Base-by-base conservation (phyloP, 30 jellyfish, hydroid and myxozoan genomes). In the Aurelia aurita region DNA sequence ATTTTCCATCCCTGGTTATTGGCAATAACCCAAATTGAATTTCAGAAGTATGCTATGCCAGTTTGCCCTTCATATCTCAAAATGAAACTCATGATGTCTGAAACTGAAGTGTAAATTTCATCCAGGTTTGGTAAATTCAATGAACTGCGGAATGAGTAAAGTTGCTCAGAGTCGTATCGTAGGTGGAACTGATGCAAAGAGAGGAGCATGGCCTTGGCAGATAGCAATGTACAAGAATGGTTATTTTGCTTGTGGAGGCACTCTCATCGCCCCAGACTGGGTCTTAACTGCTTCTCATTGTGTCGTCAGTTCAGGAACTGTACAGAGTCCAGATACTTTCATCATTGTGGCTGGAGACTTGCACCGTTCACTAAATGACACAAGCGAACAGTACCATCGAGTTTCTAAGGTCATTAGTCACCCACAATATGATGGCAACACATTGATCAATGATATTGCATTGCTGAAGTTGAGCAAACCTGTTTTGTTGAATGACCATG, bases 191-290 rank as follows among this genome's bases (percentile, higher is more conserved):
- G n/a, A 65, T 32, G 77, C 77, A 65, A 27, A 18, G 12, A 32
- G 16, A 25, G 77, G 77, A 15, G 77, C 77, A 7, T 65, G 77
- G 77, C 77, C 77, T 10, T 65, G 77, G 77, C 77, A 65, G 59
- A 18, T 32, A 7, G 49, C 25, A 18, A 25, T 69, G 34, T 69
- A 28, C 20, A 9, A 25, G 3, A 20, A 31, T 32, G 15, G 26
- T 23, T 9, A 44, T 15, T 34, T 46, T 46, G 8, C 63, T 3
- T 69, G 82, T 21, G 82, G 82, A 28, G 82, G 82, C 7, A 16
- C 82, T 13, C 82, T 69, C 66, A 69, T 69, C 5, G 82, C 82
- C 20, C 66, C 82, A 12, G 43, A 69, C 69, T 69, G 82, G 82
- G 70, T 69, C 15, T 23, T 69, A 4, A 69, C 82, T 28, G 82